phyloP scores from a whole-genome alignment of 2,888 invertebrate genomes.

The Sarcophaga subvicina region DNA sequence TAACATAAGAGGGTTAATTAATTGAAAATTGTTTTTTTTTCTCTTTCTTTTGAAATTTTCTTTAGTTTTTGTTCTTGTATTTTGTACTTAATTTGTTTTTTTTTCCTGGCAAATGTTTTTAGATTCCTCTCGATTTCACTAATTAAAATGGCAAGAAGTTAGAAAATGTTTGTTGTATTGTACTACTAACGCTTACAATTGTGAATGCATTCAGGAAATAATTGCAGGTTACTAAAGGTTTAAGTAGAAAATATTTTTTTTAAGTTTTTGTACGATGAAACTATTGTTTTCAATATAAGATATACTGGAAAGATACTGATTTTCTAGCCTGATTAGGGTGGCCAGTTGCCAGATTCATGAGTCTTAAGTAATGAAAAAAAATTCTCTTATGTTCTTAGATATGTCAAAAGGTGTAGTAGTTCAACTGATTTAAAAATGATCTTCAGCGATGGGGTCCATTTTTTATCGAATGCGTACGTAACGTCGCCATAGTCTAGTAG shows the following conservation, averaged over 20 bases:
- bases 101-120: background rate
- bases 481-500: no score
- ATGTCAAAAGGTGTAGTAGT: no score
- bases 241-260: background rate
- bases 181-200: constrained; percentile 7
- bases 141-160: constrained; percentile 52
- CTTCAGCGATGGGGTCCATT: no score
- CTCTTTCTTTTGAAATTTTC: background rate
- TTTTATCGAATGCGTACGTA: no score
- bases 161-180: constrained; percentile 16
- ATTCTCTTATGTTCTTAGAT: no score
- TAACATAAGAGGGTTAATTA: constrained; percentile 58
- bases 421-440: no score
- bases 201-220: constrained; percentile 24
- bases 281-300: no score
- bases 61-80: background rate
- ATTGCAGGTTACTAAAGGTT: constrained; percentile 1
- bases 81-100: background rate
- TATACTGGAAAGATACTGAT: no score
- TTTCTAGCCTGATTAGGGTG: no score
- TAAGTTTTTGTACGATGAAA: no score
- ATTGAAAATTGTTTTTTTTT: constrained; percentile 51
- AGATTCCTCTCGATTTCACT: constrained; percentile 9
- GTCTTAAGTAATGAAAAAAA: no score
- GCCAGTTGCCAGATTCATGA: no score